phyloP scores from a whole-genome alignment of 1,140 invertebrate species.

The Sarcophaga peregrina region DNA sequence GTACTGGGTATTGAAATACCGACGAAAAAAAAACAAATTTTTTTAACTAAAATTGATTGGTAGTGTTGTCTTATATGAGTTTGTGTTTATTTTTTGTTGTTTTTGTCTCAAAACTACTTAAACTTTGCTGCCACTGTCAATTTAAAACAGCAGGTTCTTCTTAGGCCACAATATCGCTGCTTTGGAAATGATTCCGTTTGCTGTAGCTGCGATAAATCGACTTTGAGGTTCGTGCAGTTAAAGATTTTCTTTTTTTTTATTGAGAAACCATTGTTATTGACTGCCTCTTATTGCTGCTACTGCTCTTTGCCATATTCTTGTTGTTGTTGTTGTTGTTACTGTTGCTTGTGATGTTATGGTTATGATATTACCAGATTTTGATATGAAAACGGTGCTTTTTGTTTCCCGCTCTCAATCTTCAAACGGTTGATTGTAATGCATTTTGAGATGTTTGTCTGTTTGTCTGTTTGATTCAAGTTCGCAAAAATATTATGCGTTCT shows the following conservation, averaged over 20 bases:
- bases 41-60: conserved; percentile 36
- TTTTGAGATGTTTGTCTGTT: background rate
- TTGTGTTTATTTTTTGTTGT: too few relatives aligned
- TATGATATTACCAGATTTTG: conserved; percentile 38
- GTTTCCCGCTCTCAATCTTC: background rate
- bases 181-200: background rate
- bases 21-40: background rate
- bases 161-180: conserved; percentile 12
- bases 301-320: too few relatives aligned
- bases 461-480: background rate
- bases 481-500: conserved; percentile 25
- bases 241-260: background rate
- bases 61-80: conserved; percentile 14
- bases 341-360: background rate
- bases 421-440: background rate
- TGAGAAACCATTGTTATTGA: background rate
- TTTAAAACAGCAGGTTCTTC: conserved; percentile 35
- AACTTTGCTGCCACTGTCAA: conserved; percentile 24
- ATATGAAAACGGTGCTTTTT: conserved; percentile 32
- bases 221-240: background rate
- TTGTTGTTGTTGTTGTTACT: background rate
- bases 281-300: background rate
- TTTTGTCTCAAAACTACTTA: conserved; percentile 14
- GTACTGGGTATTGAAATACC: conserved; percentile 22
- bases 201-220: background rate